Base-by-base conservation (phyloP, 2,113 vertebrate species). In the Psilopogon haemacephalus region DNA sequence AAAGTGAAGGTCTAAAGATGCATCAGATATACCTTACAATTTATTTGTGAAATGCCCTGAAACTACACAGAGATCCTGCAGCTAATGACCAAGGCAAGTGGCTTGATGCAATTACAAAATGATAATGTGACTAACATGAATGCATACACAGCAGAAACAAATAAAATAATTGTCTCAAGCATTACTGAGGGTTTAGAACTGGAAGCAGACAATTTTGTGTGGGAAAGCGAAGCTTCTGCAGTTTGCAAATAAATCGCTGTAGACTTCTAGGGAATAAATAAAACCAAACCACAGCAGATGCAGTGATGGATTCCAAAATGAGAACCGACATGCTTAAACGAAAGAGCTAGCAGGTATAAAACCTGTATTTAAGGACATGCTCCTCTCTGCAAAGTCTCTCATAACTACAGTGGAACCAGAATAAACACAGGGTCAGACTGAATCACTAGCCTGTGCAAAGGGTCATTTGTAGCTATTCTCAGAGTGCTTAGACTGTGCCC, bases 401-500 rank as follows among this genome's bases (percentile, higher is more conserved):
- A 2, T 11, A 80, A 81, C 42, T 54, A 4, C 63, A 71, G 52
- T 3, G 8, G 64, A 86, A 77, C 12, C 72, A 90, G 67, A 67
- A 92, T 74, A 86, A 93, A 90, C 58, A 77, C 8, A 15, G 11
- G 60, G 60, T 71, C 63, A 83, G 67, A 48, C 71, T 63, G 89
- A 96, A 94, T 83, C 78, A 71, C 52, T 95, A 82, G 91, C 68
- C 76, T 87, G 91, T 80, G 2, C 28, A 73, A 94, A 56, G 20
- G 85, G 87, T 85, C 95, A 93, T 58, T 93, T 83, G 78, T 40
- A 95, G 79, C 87, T 88, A 81, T 94, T 96, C 87, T 85, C 89
- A 90, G 72, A 94, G 84, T 17, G 79, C 93, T 89, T 50, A 88
- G 75, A 94, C 79, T 58, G 69, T 95, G 94, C 88, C 93, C 94